Evolutionary conservation across 2,113 vertebrate genomes (phyloP), one percentile per base, ranked within the genome.

Genomic region (Sylvia atricapilla): DNA sequence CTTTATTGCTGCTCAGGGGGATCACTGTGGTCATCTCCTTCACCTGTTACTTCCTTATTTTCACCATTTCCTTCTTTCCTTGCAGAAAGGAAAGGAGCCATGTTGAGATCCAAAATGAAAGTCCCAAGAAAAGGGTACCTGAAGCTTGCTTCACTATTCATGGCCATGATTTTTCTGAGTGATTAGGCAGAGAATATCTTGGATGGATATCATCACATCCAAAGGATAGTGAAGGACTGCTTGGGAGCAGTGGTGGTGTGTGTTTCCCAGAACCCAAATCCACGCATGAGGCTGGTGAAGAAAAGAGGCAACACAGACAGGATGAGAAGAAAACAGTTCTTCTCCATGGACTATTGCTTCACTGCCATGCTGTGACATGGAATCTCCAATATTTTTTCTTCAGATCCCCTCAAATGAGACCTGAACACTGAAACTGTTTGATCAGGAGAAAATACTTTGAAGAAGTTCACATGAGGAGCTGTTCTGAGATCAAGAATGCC

Each of bases 221-320:
- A 55, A 66, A 41, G 22, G 17, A 37, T 5, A 37, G 18, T 4
- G 7, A 15, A 59, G 43, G 41, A 31, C 31, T 87, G 24, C 27
- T 74, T 10, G 23, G 15, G 27, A 60, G 25, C 56, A 90, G 8
- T 9, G 14, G 0, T 43, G 19, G 22, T 3, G 3, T 13, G 4
- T 5, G 8, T 21, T 66, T 68, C 68, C 33, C 52, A 78, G 33
- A 62, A 39, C 17, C 37, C 5, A 73, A 84, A 90, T 47, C 6
- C 11, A 33, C 3, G 0, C 0, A 0, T 0, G 4, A 25, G 12
- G 9, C 0, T 47, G 44, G 18, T 47, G 62, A 90, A 21, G 7
- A 56, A 35, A 75, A 67, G 18, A 56, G 9, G 11, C 7, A 60
- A 23, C 6, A 18, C 12, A 33, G 28, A 23, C 13, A 53, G 50